phyloP scores from a whole-genome alignment of 1,140 invertebrate species.

The Chionoecetes opilio region DNA sequence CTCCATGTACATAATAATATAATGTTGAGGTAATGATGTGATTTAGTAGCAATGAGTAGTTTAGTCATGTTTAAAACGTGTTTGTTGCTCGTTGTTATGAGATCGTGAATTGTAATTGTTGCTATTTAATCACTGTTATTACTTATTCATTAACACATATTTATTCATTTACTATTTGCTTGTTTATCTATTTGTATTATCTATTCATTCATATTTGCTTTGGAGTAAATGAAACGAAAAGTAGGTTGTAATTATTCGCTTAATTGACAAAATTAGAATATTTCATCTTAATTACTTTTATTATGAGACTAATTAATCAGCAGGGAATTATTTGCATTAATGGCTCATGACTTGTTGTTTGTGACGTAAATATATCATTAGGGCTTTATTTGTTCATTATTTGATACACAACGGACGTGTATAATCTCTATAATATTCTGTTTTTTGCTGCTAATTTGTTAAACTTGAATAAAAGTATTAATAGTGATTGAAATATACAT shows the following conservation, averaged over 20 bases:
- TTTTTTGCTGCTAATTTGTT: neutral
- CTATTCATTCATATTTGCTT: too few species aligned
- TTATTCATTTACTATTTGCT: neutral
- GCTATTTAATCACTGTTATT: too few species aligned
- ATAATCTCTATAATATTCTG: neutral
- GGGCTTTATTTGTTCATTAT: slow-evolving; percentile 30
- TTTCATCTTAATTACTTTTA: slow-evolving; percentile 20
- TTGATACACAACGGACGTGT: neutral
- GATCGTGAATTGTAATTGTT: too few species aligned
- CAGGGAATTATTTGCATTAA: neutral
- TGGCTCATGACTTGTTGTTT: neutral
- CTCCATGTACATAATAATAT: too few species aligned
- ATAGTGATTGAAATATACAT: too few species aligned
- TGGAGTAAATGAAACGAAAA: neutral
- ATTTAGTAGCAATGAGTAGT: too few species aligned
- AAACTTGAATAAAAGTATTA: neutral
- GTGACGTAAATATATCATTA: slow-evolving; percentile 6
- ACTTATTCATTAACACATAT: neutral
- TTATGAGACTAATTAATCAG: slow-evolving; percentile 6
- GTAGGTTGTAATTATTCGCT: neutral
- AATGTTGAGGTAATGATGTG: too few species aligned
- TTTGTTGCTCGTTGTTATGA: too few species aligned
- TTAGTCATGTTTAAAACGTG: too few species aligned
- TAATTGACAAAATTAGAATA: neutral
- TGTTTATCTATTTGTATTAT: neutral